Evolutionary conservation across 2,113 vertebrate genomes (phyloP).

Genomic region (Asarcornis scutulata): DNA sequence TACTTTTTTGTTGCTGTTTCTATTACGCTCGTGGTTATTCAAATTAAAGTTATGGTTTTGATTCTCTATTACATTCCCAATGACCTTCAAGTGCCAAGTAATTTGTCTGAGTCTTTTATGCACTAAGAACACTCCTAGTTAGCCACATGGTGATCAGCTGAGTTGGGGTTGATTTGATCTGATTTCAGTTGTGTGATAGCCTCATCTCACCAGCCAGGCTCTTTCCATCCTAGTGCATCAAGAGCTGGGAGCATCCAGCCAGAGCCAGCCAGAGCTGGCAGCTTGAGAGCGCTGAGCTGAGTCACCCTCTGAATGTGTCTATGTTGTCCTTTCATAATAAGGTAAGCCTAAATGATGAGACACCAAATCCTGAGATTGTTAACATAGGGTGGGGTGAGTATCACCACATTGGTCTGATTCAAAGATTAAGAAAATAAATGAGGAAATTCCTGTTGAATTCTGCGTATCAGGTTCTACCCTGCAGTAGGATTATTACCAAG

Average conservation of each 20-base stretch:
- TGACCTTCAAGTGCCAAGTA: neutral
- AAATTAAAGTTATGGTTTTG: neutral
- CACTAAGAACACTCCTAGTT: neutral
- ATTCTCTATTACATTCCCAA: neutral
- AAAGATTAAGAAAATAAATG: constrained; percentile 36
- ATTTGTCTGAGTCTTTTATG: neutral
- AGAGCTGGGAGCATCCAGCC: neutral
- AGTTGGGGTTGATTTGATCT: neutral
- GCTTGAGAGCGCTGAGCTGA: neutral
- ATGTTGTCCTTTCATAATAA: neutral
- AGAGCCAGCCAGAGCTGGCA: fast-evolving
- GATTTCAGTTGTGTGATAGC: neutral
- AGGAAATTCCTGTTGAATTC: neutral
- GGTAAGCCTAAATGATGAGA: neutral
- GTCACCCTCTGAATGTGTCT: neutral
- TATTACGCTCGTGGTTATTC: neutral
- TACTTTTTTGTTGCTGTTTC: neutral
- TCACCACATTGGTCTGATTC: neutral
- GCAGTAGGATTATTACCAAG: neutral
- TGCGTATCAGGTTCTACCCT: neutral
- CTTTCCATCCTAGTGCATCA: neutral
- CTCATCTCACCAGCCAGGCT: neutral
- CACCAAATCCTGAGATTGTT: neutral
- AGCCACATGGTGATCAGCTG: neutral
- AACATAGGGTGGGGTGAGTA: neutral